Evolutionary conservation across 30 jellyfish, hydroid and myxozoan species (phyloP).

Genomic region (Aurelia coerulea): DNA sequence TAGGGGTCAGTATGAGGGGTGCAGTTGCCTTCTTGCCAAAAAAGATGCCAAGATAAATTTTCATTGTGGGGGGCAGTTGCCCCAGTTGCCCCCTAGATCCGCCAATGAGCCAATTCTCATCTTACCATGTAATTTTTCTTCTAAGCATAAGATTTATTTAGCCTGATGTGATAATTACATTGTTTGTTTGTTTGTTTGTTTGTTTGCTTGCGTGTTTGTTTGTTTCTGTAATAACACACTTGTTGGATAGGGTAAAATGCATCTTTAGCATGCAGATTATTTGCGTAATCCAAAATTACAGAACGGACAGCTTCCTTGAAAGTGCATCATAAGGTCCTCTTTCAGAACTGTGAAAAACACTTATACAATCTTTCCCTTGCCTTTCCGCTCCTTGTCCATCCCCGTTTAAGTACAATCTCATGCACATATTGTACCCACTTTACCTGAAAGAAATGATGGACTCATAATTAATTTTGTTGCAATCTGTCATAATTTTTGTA

Average conservation of each 20-base stretch:
- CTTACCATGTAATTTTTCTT: no score
- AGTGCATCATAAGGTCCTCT: slow-evolving; percentile 84
- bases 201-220: no score
- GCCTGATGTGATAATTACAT: no score
- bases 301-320: slow-evolving; percentile 34
- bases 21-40: no score
- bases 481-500: slow-evolving; percentile 36
- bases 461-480: slow-evolving; percentile 68
- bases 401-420: slow-evolving; percentile 77
- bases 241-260: slow-evolving; percentile 70
- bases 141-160: no score
- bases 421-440: slow-evolving; percentile 80
- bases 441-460: slow-evolving; percentile 68
- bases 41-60: no score
- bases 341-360: slow-evolving; percentile 64
- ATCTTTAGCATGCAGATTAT: slow-evolving; percentile 41
- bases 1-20: no score
- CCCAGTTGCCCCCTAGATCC: no score
- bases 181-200: no score
- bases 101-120: no score
- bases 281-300: slow-evolving; percentile 38
- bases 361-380: slow-evolving; percentile 64
- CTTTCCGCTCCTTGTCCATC: slow-evolving; percentile 81
- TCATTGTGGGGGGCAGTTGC: no score
- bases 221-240: slow-evolving; percentile 75